Base-by-base conservation (phyloP, 2,888 invertebrate species). In the Drosophila greeni region DNA sequence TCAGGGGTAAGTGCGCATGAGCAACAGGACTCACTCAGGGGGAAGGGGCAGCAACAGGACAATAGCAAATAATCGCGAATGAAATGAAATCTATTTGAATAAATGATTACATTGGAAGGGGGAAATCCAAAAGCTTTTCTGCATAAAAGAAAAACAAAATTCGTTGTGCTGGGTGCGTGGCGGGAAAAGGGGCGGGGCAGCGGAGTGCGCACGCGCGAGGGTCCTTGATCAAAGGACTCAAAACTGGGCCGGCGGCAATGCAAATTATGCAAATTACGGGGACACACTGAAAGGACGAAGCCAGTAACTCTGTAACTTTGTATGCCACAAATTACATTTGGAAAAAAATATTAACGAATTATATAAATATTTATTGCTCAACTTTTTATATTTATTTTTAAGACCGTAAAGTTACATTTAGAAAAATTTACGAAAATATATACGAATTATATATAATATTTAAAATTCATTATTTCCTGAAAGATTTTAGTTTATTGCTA, bases 1-100 rank as follows among this genome's bases (percentile, higher is more conserved):
- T 33, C 29, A 47, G 40, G 58, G 58, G 65, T 58, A 47, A 58
- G 40, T 65, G 59, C 40, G 57, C 42, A 42, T 53, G 39, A 34
- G 62, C 42, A 48, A 62, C 26, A 45, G 34, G 26, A n/a, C 23
- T 5, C 16, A 23, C n/a, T 1, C 51, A 42, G 45, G 7, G 20
- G 33, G 70, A 67, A 57, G 36, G 33, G 59, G 36, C 62, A 55
- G 29, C 73, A 76, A 60, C 75, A 24, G 42, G 42, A 42, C 74
- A 78, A 77, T 77, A 53, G 66, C 47, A 49, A 60, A 74, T 80
- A 76, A 80, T 79, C 60, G 74, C 26, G 61, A 69, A 57, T 60
- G 72, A 66, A 77, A 71, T 70, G 20, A 70, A 80, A 75, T 76
- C 75, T 81, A 81, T 81, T 81, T 81, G 82, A 78, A 75, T 78